These are phyloP conservation scores for Trichonephila clavata DNA, from an alignment of 1,140 invertebrate species.

Conservation along the genomic window DNA sequence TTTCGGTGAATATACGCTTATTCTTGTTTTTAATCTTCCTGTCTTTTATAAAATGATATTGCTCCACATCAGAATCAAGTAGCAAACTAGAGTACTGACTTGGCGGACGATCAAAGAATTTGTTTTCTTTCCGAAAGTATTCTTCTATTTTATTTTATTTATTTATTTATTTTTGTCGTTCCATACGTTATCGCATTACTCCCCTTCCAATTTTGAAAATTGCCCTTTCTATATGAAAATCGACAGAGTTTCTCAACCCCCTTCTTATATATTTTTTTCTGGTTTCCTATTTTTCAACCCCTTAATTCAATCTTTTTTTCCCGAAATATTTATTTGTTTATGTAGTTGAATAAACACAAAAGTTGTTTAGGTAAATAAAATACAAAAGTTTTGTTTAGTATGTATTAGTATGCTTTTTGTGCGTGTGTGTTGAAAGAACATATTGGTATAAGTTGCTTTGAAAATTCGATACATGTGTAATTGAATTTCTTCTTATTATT, in stretches of 20 bases:
- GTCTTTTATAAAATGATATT: constrained; percentile 27
- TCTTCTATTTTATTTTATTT: background rate
- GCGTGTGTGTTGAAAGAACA: too few relatives aligned
- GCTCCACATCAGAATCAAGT: background rate
- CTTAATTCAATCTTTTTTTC: background rate
- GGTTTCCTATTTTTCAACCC: background rate
- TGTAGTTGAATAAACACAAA: background rate
- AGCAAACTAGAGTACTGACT: background rate
- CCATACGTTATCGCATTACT: background rate
- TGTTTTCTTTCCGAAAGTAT: background rate
- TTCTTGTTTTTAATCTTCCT: constrained; percentile 9
- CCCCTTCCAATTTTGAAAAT: background rate
- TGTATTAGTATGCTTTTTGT: too few relatives aligned
- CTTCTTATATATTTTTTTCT: background rate
- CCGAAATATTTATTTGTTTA: background rate
- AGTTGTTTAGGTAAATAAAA: background rate
- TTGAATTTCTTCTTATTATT: too few relatives aligned
- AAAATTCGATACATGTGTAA: too few relatives aligned
- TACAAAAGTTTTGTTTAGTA: too few relatives aligned
- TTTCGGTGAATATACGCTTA: constrained; percentile 12
- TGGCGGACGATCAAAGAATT: constrained; percentile 3
- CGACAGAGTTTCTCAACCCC: background rate
- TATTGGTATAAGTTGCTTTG: too few relatives aligned
- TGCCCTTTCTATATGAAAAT: constrained; percentile 17
- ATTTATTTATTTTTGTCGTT: background rate